A percentile compares a stretch with the other conserved stretches of the same genome.
Evolutionary conservation across 2,797 vertebrate species (phyloP).

Genomic region (Sardinella longiceps): DNA sequence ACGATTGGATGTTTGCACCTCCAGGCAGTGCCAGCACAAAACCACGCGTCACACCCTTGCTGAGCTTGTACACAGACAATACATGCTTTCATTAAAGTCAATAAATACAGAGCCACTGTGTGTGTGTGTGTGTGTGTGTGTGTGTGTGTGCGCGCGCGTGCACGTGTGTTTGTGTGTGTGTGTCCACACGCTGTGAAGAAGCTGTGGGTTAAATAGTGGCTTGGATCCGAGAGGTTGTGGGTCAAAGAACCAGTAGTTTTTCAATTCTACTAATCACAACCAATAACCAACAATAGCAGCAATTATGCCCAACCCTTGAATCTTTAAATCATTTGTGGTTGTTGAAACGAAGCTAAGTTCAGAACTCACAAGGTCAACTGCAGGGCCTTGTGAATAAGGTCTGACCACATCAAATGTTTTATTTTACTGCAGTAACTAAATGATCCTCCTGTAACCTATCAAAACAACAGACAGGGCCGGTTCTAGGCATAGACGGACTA

Average conservation of each 20-base stretch:
- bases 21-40: constrained; percentile 30
- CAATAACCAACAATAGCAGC: not conserved
- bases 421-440: not conserved
- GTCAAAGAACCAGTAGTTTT: not conserved
- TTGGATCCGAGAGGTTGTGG: not conserved
- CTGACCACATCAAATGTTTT: not conserved
- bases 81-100: constrained; percentile 11
- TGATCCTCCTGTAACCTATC: not conserved
- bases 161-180: not conserved
- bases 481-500: no score
- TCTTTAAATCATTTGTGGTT: not conserved
- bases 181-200: not conserved
- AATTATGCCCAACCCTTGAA: not conserved
- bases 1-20: constrained; percentile 42
- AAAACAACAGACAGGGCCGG: no score
- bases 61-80: not conserved
- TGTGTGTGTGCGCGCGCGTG: not conserved
- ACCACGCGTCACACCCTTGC: constrained; percentile 18
- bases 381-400: not conserved
- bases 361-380: not conserved
- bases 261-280: not conserved
- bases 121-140: not conserved
- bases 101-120: not conserved
- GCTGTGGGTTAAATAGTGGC: not conserved
- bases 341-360: not conserved